Evolutionary conservation across 2,888 invertebrate genomes (phyloP).

Genomic region (Ariolimax columbianus): DNA sequence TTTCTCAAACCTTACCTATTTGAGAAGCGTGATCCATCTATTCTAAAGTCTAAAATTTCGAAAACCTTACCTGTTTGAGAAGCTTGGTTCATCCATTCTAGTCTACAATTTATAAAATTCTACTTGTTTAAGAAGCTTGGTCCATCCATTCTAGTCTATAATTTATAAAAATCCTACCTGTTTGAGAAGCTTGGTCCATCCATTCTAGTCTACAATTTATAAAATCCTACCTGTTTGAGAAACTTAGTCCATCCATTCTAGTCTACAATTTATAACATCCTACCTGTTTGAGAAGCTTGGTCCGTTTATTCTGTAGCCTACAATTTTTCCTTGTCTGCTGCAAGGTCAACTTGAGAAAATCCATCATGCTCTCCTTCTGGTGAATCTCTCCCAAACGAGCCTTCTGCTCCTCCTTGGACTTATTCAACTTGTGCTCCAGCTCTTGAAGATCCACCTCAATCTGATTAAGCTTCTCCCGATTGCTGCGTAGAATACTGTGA

Average conservation of each 20-base stretch:
- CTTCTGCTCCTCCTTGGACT: conserved; percentile 65
- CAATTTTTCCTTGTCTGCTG: conserved; percentile 75
- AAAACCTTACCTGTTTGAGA: too few species aligned
- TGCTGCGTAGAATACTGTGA: conserved; percentile 68
- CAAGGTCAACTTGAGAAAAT: conserved; percentile 75
- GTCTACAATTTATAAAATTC: not conserved
- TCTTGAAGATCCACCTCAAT: conserved; percentile 71
- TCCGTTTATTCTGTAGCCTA: conserved; percentile 73
- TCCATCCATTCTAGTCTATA: too few species aligned
- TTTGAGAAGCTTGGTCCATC: too few species aligned
- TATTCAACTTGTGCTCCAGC: conserved; percentile 68
- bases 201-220: too few species aligned
- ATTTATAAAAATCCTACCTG: too few species aligned
- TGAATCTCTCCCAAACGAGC: conserved; percentile 68
- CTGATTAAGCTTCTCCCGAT: conserved; percentile 70
- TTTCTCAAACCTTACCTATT: too few species aligned
- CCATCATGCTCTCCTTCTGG: conserved; percentile 76
- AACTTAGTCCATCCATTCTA: conserved; percentile 72
- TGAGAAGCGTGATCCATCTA: too few species aligned
- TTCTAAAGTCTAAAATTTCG: too few species aligned
- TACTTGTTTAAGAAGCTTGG: too few species aligned
- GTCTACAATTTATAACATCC: not conserved
- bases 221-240: too few species aligned
- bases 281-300: conserved; percentile 69
- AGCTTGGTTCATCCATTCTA: conserved; percentile 72